Percentiles rank a stretch among this genome's conserved stretches.
Evolutionary conservation across 1,140 invertebrate species (phyloP).

Genomic region (Colletes gigas): DNA sequence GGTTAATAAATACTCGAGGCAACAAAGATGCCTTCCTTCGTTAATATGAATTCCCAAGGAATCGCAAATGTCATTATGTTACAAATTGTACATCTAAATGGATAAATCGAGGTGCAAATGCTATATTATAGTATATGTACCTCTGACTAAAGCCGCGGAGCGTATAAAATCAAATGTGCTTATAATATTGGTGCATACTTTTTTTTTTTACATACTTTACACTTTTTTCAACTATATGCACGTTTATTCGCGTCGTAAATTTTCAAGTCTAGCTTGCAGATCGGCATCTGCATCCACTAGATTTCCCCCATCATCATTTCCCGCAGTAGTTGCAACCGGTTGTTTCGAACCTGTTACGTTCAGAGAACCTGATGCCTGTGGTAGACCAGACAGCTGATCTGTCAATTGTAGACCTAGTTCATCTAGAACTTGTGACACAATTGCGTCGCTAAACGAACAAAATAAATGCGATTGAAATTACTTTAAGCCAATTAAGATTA

Average conservation of each 20-base stretch:
- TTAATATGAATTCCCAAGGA: neutral
- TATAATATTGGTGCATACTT: neutral
- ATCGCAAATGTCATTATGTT: neutral
- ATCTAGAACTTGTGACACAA: constrained; percentile 96
- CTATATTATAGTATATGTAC: neutral
- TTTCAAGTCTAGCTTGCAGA: constrained; percentile 96
- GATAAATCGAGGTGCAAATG: neutral
- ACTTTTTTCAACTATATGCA: neutral
- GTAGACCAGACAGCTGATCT: constrained; percentile 93
- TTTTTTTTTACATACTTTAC: constrained; percentile 33
- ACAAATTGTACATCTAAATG: neutral
- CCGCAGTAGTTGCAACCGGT: constrained; percentile 81
- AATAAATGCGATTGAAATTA: constrained; percentile 25
- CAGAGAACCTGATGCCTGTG: constrained; percentile 83
- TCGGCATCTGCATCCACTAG: constrained; percentile 95
- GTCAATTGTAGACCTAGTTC: constrained; percentile 97
- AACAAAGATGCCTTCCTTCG: neutral
- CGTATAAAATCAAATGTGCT: constrained; percentile 13
- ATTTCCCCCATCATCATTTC: constrained; percentile 81
- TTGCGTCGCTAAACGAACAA: constrained; percentile 86
- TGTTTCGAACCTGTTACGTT: constrained; percentile 78
- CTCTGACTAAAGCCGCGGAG: neutral
- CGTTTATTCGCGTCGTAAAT: constrained; percentile 93
- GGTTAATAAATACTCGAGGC: neutral
- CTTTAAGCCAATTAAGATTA: neutral